Conservation (phyloP, 2,888 invertebrate genomes). For the Pegoplata infirma region DNA sequence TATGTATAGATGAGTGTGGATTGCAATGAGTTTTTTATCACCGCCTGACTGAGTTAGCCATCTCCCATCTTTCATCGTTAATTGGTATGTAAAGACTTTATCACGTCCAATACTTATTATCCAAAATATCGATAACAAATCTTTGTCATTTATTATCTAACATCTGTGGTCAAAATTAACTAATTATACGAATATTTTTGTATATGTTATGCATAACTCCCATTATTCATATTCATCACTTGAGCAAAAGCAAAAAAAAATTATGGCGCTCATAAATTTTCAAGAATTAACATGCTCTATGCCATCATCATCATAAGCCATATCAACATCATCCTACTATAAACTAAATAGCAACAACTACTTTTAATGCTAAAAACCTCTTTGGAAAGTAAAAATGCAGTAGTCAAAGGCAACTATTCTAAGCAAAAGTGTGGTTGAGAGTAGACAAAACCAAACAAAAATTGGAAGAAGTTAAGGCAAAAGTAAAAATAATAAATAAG, state of each 20-base stretch:
- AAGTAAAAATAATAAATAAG: conserved; percentile 73
- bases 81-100: too few relatives aligned
- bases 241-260: neutral
- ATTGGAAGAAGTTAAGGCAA: conserved; percentile 20
- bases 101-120: too few relatives aligned
- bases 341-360: neutral
- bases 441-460: neutral
- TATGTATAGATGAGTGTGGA: too few relatives aligned
- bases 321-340: conserved; percentile 10
- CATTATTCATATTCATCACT: conserved; percentile 47
- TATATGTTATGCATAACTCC: conserved; percentile 13
- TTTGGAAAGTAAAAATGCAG: conserved; percentile 25
- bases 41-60: too few relatives aligned
- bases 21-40: too few relatives aligned
- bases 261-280: conserved; percentile 48
- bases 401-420: conserved; percentile 26
- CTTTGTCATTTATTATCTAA: conserved; percentile 7
- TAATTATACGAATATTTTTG: conserved; percentile 46
- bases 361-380: conserved; percentile 11
- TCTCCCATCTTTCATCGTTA: too few relatives aligned
- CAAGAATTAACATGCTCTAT: conserved; percentile 44
- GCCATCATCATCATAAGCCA: conserved; percentile 33
- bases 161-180: conserved; percentile 48
- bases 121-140: neutral
- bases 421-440: neutral